Conservation (phyloP, 2,113 vertebrate species). For the Corythornis vintsioides region DNA sequence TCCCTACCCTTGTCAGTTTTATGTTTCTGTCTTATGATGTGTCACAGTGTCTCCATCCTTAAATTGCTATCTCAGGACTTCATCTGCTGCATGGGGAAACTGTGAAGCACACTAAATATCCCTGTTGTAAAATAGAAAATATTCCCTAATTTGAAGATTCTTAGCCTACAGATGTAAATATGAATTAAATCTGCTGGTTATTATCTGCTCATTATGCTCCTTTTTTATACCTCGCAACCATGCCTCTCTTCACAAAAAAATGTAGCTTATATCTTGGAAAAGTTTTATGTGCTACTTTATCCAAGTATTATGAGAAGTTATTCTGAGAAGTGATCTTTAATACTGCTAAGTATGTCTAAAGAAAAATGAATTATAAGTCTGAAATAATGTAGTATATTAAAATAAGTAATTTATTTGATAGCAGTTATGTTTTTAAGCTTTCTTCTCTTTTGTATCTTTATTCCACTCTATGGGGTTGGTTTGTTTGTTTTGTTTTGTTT, state of each 20-base stretch:
- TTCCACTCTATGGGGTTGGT: neutral
- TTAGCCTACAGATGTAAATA: neutral
- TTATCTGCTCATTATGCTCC: neutral
- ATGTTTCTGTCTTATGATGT: neutral
- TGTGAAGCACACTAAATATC: neutral
- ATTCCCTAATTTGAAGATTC: neutral
- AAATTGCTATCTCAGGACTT: neutral
- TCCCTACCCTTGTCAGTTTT: neutral
- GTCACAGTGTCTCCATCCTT: neutral
- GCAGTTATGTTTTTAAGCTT: neutral
- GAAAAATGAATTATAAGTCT: neutral
- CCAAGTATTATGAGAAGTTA: neutral
- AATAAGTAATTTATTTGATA: neutral
- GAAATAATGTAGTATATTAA: neutral
- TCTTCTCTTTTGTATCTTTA: neutral
- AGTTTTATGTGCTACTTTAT: neutral
- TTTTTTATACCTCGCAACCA: neutral
- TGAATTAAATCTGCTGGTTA: neutral
- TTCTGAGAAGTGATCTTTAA: neutral
- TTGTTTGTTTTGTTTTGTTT: too few species aligned
- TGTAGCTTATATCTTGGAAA: neutral
- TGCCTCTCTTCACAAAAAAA: neutral
- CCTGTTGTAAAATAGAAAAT: neutral
- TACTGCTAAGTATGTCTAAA: neutral
- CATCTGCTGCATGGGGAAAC: neutral